Evolutionary conservation across 2,888 invertebrate genomes (phyloP), one percentile per base, ranked within the genome.

Genomic region (Aricia artaxerxes): DNA sequence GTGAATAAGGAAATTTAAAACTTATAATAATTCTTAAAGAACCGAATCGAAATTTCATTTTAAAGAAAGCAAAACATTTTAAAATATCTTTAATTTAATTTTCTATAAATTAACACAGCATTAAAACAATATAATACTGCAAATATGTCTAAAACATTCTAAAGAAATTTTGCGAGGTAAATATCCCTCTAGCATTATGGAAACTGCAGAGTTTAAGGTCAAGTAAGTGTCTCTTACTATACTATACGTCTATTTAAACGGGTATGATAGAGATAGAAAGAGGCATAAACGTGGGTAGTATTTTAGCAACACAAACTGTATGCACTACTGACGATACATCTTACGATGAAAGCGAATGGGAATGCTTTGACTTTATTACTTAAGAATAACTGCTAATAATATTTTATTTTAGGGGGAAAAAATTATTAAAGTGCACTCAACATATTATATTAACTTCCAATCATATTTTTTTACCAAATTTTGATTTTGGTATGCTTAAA

Each of bases 201-300:
- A 86, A 86, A 86, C 86, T 85, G 86, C 85, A 85, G 85, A 89
- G 91, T 92, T 92, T 92, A 92, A 92, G 92, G 92, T 92, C 91
- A 92, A 85, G 87, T 89, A 87, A 87, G 86, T 85, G 90, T 24
- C 24, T 24, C 24, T 24, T 24, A 24, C 24, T 24, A 91, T 82
- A 81, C 84, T 83, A 83, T 78, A 85, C 83, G 80, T 81, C 80
- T 57, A 81, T 81, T 83, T 78, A 81, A 81, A 81, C 82, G 82
- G 81, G 85, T 79, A 81, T 86, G 87, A 89, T 86, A 87, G 89
- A 89, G 88, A 90, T 81, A 83, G 78, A 81, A 79, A 79, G 77
- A 84, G 80, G 85, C 86, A 57, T 16, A 44, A 31, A 57, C 76
- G 76, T 76, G 76, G 76, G 76, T 53, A 57, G 76, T 76, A 53